Evolutionary conservation across 2,888 invertebrate species (phyloP).

Genomic region (Oxyteleia sp.): DNA sequence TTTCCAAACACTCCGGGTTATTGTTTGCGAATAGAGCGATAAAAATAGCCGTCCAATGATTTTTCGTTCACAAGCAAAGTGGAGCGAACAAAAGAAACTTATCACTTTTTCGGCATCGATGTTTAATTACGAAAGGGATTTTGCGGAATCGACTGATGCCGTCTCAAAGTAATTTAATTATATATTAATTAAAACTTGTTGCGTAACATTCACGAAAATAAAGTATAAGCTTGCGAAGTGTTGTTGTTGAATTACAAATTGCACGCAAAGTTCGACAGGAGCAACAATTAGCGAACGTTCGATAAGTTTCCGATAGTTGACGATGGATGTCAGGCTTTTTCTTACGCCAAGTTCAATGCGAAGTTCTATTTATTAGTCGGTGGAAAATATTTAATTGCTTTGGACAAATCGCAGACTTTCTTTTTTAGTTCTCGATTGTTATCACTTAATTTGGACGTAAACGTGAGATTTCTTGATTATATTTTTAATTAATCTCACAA

Average conservation of each 20-base stretch:
- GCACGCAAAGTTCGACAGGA: conserved; percentile 14
- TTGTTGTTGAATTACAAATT: conserved; percentile 31
- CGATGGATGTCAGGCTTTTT: conserved; percentile 1
- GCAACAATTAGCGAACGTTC: conserved; percentile 18
- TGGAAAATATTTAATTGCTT: not conserved
- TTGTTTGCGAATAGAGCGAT: conserved; percentile 36
- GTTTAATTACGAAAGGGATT: conserved; percentile 42
- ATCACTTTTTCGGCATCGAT: conserved; percentile 29
- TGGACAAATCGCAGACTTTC: not conserved
- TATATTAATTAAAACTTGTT: conserved; percentile 48
- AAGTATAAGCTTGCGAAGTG: not conserved
- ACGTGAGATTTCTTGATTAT: no score
- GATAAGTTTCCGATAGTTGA: conserved; percentile 29
- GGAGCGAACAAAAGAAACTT: conserved; percentile 26
- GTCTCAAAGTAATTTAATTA: conserved; percentile 37
- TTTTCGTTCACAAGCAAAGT: conserved; percentile 37
- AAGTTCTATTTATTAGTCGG: not conserved
- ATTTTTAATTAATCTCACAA: no score
- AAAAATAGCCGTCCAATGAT: conserved; percentile 32
- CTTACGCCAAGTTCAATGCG: not conserved
- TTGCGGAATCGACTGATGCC: not conserved
- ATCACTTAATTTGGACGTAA: no score
- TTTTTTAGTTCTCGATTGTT: no score
- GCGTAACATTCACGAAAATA: conserved; percentile 1
- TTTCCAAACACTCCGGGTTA: conserved; percentile 25